Conservation (phyloP, 2,888 invertebrate genomes). For the Apoda limacodes region DNA sequence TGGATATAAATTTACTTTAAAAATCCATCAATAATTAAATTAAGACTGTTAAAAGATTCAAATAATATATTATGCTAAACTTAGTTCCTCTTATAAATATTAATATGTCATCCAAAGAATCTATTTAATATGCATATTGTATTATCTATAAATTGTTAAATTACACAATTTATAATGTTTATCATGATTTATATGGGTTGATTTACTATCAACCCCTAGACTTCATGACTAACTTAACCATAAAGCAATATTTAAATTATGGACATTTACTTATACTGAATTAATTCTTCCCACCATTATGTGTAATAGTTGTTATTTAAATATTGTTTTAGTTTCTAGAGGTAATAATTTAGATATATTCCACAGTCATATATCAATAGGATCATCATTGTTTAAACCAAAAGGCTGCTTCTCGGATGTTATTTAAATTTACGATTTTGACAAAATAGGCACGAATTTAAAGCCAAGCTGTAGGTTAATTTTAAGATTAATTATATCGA, state of each 20-base stretch:
- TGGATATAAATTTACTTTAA: slow-evolving; percentile 24
- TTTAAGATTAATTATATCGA: slow-evolving; percentile 54
- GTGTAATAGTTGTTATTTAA: slow-evolving; percentile 55
- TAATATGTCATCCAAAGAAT: slow-evolving; percentile 67
- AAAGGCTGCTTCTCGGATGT: slow-evolving; percentile 68
- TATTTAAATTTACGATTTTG: slow-evolving; percentile 56
- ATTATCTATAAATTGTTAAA: slow-evolving; percentile 53
- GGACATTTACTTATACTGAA: slow-evolving; percentile 43
- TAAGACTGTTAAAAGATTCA: slow-evolving; percentile 29
- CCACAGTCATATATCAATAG: slow-evolving; percentile 64
- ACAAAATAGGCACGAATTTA: slow-evolving; percentile 66
- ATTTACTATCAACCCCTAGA: slow-evolving; percentile 28
- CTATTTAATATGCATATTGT: slow-evolving; percentile 42
- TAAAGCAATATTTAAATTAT: slow-evolving; percentile 63
- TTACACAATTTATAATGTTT: slow-evolving; percentile 45
- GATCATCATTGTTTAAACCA: slow-evolving; percentile 54
- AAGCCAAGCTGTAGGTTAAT: slow-evolving; percentile 66
- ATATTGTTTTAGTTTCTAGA: slow-evolving; percentile 60
- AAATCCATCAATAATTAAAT: slow-evolving; percentile 27
- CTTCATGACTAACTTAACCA: slow-evolving; percentile 41
- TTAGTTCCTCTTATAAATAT: slow-evolving; percentile 67
- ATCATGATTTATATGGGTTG: slow-evolving; percentile 41
- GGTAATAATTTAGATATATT: slow-evolving; percentile 55
- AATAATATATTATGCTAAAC: slow-evolving; percentile 39
- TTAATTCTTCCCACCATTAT: slow-evolving; percentile 59